Evolutionary conservation across 2,888 invertebrate genomes (phyloP).

Genomic region (Sminthurinus aureus): DNA sequence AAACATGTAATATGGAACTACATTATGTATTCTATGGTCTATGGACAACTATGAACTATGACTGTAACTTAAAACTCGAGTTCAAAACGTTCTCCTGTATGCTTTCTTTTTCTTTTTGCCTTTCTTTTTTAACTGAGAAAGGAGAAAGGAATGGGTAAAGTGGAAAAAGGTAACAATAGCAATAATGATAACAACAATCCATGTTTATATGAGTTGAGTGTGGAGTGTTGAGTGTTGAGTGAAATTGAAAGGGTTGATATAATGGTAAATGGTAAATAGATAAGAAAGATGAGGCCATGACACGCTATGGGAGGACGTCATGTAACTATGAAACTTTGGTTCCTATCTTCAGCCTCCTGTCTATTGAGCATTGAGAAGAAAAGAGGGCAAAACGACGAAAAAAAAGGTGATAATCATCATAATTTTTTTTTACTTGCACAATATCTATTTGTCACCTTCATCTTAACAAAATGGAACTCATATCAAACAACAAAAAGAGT

Average conservation of each 20-base stretch:
- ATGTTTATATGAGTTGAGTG: not conserved
- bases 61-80: no score
- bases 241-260: not conserved
- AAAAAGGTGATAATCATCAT: constrained; percentile 12
- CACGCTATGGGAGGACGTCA: not conserved
- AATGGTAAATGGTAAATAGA: not conserved
- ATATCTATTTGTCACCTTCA: constrained; percentile 16
- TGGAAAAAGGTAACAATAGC: no score
- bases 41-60: no score
- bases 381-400: not conserved
- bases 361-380: constrained; percentile 1
- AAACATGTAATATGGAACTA: no score
- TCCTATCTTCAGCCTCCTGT: no score
- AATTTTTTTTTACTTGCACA: not conserved
- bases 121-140: no score
- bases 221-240: no score
- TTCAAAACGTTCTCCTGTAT: no score
- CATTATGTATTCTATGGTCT: no score
- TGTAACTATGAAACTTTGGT: not conserved
- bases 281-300: constrained; percentile 8
- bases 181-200: no score
- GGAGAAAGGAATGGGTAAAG: no score
- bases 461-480: constrained; percentile 9
- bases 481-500: constrained; percentile 1
- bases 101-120: no score